phyloP scores from a whole-genome alignment of 2,113 vertebrate genomes.

The Cettia cetti region DNA sequence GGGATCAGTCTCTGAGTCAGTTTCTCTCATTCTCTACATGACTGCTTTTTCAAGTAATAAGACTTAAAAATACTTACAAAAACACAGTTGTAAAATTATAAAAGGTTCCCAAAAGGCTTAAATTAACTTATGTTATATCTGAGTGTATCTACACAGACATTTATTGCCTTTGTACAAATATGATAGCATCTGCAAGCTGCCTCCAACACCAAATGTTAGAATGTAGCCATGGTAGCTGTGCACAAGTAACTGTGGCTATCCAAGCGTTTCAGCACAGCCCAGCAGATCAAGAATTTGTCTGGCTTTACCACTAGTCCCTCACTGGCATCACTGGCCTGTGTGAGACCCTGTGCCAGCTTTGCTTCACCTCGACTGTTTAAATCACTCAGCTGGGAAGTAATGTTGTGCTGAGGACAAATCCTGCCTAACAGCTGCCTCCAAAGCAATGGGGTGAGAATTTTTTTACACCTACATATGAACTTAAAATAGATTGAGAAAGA shows the following conservation, averaged over 20 bases:
- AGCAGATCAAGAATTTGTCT: neutral
- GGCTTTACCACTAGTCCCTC: neutral
- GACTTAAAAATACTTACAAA: neutral
- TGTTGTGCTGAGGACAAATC: neutral
- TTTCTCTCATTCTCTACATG: neutral
- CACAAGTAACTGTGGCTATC: neutral
- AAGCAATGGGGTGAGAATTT: conserved; percentile 11
- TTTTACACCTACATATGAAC: conserved; percentile 54
- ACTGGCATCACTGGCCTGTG: neutral
- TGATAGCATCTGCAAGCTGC: neutral
- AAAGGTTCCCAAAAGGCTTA: neutral
- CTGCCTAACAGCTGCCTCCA: conserved; percentile 5
- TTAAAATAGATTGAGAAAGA: conserved; percentile 59
- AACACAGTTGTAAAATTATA: neutral
- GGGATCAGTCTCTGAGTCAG: neutral
- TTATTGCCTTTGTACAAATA: neutral
- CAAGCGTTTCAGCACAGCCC: neutral
- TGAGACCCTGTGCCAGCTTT: neutral
- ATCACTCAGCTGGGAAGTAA: neutral
- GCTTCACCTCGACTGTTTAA: neutral
- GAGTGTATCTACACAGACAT: neutral
- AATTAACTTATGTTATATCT: neutral
- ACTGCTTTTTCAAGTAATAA: neutral
- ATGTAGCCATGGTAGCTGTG: neutral
- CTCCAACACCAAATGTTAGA: neutral